These are phyloP conservation scores for Stichopus chloronotus DNA, from an alignment of 35 echinoderm and acorn worm species.

Conservation along the genomic window DNA sequence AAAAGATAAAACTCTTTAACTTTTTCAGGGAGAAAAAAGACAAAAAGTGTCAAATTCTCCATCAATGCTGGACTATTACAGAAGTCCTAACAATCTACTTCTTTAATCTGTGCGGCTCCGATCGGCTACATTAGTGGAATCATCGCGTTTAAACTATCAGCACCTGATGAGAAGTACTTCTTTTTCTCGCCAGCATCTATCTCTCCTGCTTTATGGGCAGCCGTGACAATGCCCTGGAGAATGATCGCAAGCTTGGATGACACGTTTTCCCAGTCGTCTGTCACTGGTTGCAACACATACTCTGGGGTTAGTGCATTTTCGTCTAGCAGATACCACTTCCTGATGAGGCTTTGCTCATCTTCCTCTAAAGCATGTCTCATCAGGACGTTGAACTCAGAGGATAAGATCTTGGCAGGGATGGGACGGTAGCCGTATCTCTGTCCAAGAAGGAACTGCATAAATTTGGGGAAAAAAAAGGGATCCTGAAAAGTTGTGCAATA, in stretches of 20 bases:
- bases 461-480: neutral
- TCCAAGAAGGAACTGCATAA: conserved; percentile 80
- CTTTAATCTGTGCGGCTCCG: too few species aligned
- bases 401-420: conserved; percentile 75
- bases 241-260: conserved; percentile 58
- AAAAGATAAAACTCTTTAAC: too few species aligned
- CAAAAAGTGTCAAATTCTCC: too few species aligned
- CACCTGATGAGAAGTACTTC: conserved; percentile 88
- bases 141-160: neutral
- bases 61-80: too few species aligned
- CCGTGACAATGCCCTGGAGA: conserved; percentile 51
- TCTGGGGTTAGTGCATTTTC: conserved; percentile 76
- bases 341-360: conserved; percentile 35
- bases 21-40: too few species aligned
- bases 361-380: conserved; percentile 41
- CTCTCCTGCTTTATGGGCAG: conserved; percentile 54
- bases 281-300: conserved; percentile 84
- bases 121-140: too few species aligned
- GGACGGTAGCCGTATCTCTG: conserved; percentile 94
- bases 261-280: conserved; percentile 69
- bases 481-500: neutral
- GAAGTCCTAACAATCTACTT: too few species aligned
- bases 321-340: conserved; percentile 65
- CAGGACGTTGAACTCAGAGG: conserved; percentile 63
- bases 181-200: conserved; percentile 59